Base-by-base conservation (phyloP, 2,888 invertebrate genomes). In the Cenopis cana region DNA sequence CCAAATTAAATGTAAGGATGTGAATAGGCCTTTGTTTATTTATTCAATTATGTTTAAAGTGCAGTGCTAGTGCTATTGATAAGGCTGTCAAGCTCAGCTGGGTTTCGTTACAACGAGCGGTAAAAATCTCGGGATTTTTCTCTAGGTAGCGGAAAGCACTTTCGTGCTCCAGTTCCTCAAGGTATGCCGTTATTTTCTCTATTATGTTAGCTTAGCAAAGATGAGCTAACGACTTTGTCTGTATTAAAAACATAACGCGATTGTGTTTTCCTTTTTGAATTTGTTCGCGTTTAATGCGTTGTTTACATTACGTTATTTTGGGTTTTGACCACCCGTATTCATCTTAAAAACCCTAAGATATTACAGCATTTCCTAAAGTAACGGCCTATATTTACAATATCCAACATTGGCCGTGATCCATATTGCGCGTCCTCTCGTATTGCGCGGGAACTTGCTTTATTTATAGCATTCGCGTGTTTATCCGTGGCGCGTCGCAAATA, bases 51-150 rank as follows among this genome's bases (percentile, higher is more conserved):
- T 76, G 68, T 76, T 73, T 69, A n/a, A n/a, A n/a, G 74, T 76
- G 73, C 66, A 77, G 82, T 81, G 82, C 76, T 82, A 85, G 88
- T 90, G 60, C 20, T 70, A 62, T 65, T 73, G 89, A 85, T 90
- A 92, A 87, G 88, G 85, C 87, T 89, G 90, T 92, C 91, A 90
- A 91, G 91, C 90, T 91, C 93, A 93, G 92, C 92, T 93, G 92
- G 88, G 86, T 85, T 54, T 76, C 83, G 86, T 85, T 54, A 76
- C 83, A 83, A 85, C 85, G 89, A 92, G 91, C 91, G 92, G 93
- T 93, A 93, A 91, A 88, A 91, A 87, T 89, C 86, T 89, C 84
- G 83, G 86, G 83, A 87, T 88, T 90, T 89, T 89, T 46, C 84
- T 85, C 79, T 87, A 82, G 82, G 80, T 84, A 84, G 85, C 86